A percentile compares a stretch with the other conserved stretches of the same genome.
Conservation (phyloP, 1,140 invertebrate genomes). For the Drosophila novamexicana region DNA sequence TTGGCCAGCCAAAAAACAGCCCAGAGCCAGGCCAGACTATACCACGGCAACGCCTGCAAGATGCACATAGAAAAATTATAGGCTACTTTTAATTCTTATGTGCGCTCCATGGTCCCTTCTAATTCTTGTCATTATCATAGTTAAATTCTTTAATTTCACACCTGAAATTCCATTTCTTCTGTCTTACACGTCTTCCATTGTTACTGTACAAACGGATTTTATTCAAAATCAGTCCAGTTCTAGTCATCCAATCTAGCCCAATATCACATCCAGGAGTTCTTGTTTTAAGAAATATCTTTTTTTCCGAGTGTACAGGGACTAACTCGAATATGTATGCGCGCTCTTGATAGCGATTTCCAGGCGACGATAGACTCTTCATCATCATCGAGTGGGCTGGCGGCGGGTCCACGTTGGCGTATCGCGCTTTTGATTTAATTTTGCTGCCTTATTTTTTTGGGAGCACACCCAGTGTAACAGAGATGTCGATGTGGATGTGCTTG, state of each 20-base stretch:
- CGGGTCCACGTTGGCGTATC: slow-evolving; percentile 73
- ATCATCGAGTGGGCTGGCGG: slow-evolving; percentile 60
- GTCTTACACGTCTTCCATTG: no score
- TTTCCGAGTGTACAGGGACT: slow-evolving; percentile 13
- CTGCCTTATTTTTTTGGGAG: slow-evolving; percentile 54
- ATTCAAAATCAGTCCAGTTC: no score
- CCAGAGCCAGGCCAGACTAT: slow-evolving; percentile 9
- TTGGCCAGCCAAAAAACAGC: slow-evolving; percentile 34
- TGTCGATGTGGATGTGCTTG: slow-evolving; percentile 60
- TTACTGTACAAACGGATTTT: no score
- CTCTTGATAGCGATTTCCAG: slow-evolving; percentile 45
- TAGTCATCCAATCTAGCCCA: no score
- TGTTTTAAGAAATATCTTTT: background rate
- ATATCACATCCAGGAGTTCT: no score
- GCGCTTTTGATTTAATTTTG: slow-evolving; percentile 79
- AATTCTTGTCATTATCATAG: no score
- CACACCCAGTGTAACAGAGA: slow-evolving; percentile 59
- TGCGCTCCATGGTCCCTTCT: no score
- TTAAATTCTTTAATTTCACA: no score
- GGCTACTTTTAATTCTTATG: background rate
- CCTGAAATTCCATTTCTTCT: no score
- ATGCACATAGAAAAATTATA: slow-evolving; percentile 13
- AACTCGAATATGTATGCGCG: slow-evolving; percentile 9
- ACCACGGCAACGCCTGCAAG: slow-evolving; percentile 18
- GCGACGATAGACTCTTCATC: slow-evolving; percentile 67